These are phyloP conservation scores for Apolygus lucorum DNA, from an alignment of 1,140 invertebrate species.

Conservation along the genomic window DNA sequence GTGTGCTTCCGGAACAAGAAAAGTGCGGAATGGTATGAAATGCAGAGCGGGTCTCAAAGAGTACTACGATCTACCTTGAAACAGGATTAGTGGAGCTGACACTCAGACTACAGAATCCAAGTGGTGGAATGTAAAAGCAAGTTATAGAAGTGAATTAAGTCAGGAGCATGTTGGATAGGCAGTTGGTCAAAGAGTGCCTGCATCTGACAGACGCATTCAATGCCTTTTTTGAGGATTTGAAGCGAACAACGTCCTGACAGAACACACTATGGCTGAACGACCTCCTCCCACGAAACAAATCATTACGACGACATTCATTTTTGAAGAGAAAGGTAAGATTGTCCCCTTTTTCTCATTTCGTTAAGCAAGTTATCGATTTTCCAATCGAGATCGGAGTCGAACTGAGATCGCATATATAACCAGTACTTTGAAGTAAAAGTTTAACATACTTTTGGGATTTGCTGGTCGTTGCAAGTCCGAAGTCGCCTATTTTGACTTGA, in stretches of 20 bases:
- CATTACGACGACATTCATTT: not conserved
- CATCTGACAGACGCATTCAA: not conserved
- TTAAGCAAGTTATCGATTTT: not conserved
- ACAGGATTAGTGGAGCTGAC: too few species aligned
- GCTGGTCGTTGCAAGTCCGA: constrained; percentile 84
- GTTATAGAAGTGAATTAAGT: too few species aligned
- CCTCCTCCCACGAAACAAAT: not conserved
- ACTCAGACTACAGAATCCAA: too few species aligned
- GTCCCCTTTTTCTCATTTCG: not conserved
- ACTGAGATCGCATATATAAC: not conserved
- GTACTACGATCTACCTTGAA: too few species aligned
- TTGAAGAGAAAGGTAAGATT: not conserved
- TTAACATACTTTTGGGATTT: constrained; percentile 40
- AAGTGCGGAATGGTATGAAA: too few species aligned
- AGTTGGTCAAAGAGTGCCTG: not conserved
- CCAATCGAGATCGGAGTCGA: not conserved
- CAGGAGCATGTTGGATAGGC: too few species aligned
- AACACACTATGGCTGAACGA: too few species aligned
- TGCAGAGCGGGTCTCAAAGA: too few species aligned
- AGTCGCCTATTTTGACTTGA: constrained; percentile 97
- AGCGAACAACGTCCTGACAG: not conserved
- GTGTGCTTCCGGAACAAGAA: too few species aligned
- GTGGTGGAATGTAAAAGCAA: too few species aligned
- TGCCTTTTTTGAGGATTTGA: not conserved
- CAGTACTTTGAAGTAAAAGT: not conserved